Conservation (phyloP, 2,797 vertebrate genomes). For the Echeneis naucrates region DNA sequence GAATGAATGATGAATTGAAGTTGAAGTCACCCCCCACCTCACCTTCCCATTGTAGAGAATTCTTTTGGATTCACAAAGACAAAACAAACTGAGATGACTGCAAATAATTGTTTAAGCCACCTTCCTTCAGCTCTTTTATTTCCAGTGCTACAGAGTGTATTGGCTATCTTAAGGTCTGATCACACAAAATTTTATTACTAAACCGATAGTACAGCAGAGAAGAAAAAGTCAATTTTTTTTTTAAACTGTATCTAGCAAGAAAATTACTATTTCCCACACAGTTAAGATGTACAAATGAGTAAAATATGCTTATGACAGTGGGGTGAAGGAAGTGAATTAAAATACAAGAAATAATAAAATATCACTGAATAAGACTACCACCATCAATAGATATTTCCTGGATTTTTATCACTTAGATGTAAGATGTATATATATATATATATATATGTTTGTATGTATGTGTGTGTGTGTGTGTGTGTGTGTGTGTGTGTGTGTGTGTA, state of each 20-base stretch:
- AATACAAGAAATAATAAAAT: neutral
- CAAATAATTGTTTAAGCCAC: constrained; percentile 4
- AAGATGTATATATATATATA: too few relatives aligned
- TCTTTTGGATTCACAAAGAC: constrained; percentile 11
- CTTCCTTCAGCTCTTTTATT: constrained; percentile 16
- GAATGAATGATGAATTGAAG: too few relatives aligned
- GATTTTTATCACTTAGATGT: neutral
- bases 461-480: too few relatives aligned
- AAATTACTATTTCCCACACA: neutral
- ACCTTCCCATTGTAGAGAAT: constrained; percentile 33
- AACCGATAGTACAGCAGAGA: constrained; percentile 37
- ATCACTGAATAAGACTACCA: neutral
- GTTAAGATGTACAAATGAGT: constrained; percentile 10
- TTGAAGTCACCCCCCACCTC: too few relatives aligned
- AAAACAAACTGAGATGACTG: neutral
- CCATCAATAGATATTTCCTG: constrained; percentile 5
- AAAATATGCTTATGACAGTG: neutral
- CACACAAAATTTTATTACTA: constrained; percentile 36
- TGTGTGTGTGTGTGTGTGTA: too few relatives aligned
- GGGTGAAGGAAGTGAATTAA: constrained; percentile 1
- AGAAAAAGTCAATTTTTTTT: constrained; percentile 27
- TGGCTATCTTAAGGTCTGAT: constrained; percentile 44
- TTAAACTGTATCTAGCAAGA: neutral
- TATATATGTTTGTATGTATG: too few relatives aligned
- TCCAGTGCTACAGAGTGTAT: constrained; percentile 41